Evolutionary conservation across 1,140 invertebrate species (phyloP), one percentile per base, ranked within the genome.

Genomic region (Riptortus pedestris): DNA sequence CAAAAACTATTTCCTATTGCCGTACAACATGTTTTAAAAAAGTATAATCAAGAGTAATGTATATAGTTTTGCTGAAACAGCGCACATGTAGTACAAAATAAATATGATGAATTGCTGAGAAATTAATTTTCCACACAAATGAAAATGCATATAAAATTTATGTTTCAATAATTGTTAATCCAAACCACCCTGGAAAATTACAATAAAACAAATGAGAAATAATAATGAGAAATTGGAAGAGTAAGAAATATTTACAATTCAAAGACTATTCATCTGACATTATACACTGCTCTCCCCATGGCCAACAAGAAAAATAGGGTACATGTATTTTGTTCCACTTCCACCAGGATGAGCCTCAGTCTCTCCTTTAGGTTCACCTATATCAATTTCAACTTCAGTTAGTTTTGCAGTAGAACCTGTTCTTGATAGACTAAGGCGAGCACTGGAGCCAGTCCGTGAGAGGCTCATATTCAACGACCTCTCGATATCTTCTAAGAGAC

Each of bases 401-500:
- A 63, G 24, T n/a, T 61, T 59, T 14, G 24, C 27, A 1, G 58
- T 48, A 2, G 64, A 60, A 14, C 55, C 59, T 11, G 59, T 60
- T 11, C 63, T 28, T 18, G 63, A 65, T 18, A 64, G 43, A 38
- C 33, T 52, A 14, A 67, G 27, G 14, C 33, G 20, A 14, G 57
- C 27, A 27, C 48, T 47, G 1, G 60, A 60, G 29, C 58, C 66
- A 24, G 66, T 26, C 16, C 55, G 24, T 12, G 65, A 65, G 9
- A 65, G 52, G 27, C 59, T 64, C 27, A 65, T 64, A 12, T 60
- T 62, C 1, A 68, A 24, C 1, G 67, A 67, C n/a, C 45, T 63
- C 26, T 69, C 68, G 16, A 69, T 69, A 38, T 69, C 68, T 52
- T 69, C 65, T 16, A 69, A 62, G n/a, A 69, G 61, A 52, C 62